phyloP scores from a whole-genome alignment of 1,140 invertebrate genomes.

The Scaptomyza pallida region DNA sequence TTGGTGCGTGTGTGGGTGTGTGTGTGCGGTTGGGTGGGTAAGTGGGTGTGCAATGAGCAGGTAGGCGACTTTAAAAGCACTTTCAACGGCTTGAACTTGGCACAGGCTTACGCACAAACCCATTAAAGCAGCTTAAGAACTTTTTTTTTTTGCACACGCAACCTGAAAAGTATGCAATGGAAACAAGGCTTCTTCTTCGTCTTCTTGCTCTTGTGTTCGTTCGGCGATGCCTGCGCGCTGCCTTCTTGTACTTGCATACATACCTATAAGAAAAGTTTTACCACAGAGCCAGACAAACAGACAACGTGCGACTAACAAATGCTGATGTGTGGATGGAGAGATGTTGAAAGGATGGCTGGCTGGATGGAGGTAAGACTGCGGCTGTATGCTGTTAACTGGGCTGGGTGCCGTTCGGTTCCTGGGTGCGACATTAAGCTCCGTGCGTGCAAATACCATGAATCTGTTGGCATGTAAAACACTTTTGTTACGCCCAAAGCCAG shows the following conservation, averaged over 20 bases:
- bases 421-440: conserved; percentile 78
- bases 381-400: no score
- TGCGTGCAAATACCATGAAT: conserved; percentile 81
- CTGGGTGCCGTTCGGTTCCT: conserved; percentile 5
- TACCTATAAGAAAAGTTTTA: conserved; percentile 78
- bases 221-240: neutral
- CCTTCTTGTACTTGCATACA: conserved; percentile 46
- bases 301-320: conserved; percentile 75
- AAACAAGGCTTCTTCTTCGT: conserved; percentile 21
- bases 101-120: conserved; percentile 71
- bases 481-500: conserved; percentile 78
- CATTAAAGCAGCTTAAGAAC: conserved; percentile 79
- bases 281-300: conserved; percentile 78
- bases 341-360: conserved; percentile 3
- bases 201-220: no score
- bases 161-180: conserved; percentile 77
- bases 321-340: conserved; percentile 41
- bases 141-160: conserved; percentile 61
- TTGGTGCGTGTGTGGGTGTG: conserved; percentile 5
- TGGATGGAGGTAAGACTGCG: no score
- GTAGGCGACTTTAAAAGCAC: conserved; percentile 75
- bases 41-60: conserved; percentile 31
- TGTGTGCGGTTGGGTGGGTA: neutral
- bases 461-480: conserved; percentile 81
- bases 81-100: conserved; percentile 80